A percentile compares a stretch with the other conserved stretches of the same genome.
phyloP scores from a whole-genome alignment of 2,888 invertebrate species.

The Rhingia campestris region DNA sequence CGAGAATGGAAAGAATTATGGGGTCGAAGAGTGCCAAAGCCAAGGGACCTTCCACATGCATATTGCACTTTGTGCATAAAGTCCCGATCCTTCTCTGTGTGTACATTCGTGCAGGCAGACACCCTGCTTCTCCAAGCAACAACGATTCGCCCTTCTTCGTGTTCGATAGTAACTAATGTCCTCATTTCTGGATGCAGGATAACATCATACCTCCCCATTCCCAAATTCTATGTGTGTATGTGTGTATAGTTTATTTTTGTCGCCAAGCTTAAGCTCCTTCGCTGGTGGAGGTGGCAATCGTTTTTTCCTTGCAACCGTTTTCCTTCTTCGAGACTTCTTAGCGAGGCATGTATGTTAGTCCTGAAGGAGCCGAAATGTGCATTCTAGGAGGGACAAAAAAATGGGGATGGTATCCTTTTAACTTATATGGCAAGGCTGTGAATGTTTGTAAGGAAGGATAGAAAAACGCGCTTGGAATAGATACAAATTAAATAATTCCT shows the following conservation, averaged over 20 bases:
- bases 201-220: background rate
- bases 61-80: conserved; percentile 38
- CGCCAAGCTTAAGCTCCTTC: conserved; percentile 48
- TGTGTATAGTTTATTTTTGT: conserved; percentile 48
- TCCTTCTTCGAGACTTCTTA: conserved; percentile 14
- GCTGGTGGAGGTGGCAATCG: conserved; percentile 29
- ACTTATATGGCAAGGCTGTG: conserved; percentile 12
- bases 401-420: conserved; percentile 33
- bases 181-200: conserved; percentile 32
- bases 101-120: conserved; percentile 50
- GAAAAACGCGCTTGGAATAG: conserved; percentile 43
- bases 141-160: conserved; percentile 31
- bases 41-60: conserved; percentile 58
- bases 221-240: background rate
- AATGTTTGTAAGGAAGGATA: conserved; percentile 25
- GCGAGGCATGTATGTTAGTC: conserved; percentile 15
- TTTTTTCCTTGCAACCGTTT: conserved; percentile 6
- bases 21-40: conserved; percentile 64
- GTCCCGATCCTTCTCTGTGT: conserved; percentile 15
- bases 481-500: conserved; percentile 73
- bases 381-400: conserved; percentile 19
- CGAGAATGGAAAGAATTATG: conserved; percentile 58
- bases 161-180: conserved; percentile 70
- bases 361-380: conserved; percentile 53
- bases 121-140: conserved; percentile 3